Conservation (phyloP, 2,113 vertebrate species). For the Mellivora capensis region DNA sequence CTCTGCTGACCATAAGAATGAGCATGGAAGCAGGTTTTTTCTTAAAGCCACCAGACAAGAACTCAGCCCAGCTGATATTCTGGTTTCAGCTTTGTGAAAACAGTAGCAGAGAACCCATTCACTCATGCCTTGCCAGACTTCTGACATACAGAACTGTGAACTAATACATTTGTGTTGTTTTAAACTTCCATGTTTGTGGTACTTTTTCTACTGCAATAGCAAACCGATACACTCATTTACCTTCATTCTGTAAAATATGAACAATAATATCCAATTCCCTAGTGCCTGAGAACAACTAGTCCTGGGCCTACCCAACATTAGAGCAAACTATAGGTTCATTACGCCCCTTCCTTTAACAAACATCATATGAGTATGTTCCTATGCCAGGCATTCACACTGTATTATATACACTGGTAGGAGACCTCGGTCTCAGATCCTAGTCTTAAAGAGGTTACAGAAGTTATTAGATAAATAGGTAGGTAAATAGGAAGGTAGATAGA, state of each 20-base stretch:
- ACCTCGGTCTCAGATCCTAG: background rate
- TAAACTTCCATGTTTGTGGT: background rate
- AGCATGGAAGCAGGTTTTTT: background rate
- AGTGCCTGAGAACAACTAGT: background rate
- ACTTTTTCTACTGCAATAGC: background rate
- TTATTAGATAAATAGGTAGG: background rate
- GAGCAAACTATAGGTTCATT: background rate
- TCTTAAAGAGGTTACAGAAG: background rate
- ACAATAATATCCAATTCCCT: background rate
- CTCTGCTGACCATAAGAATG: background rate
- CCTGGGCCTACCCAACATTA: rapidly evolving
- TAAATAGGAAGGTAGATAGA: background rate
- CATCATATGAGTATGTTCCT: background rate
- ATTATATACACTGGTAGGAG: background rate
- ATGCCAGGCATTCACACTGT: background rate
- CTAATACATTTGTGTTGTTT: background rate
- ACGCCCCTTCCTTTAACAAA: background rate
- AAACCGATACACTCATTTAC: background rate
- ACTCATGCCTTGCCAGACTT: background rate
- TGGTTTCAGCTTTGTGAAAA: background rate
- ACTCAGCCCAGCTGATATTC: background rate
- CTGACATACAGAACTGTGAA: background rate
- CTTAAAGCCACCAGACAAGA: background rate
- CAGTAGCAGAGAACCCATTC: background rate
- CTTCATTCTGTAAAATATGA: background rate